Evolutionary conservation across 2,113 vertebrate genomes (phyloP), one percentile per base, ranked within the genome.

Genomic region (Osmerus eperlanus): DNA sequence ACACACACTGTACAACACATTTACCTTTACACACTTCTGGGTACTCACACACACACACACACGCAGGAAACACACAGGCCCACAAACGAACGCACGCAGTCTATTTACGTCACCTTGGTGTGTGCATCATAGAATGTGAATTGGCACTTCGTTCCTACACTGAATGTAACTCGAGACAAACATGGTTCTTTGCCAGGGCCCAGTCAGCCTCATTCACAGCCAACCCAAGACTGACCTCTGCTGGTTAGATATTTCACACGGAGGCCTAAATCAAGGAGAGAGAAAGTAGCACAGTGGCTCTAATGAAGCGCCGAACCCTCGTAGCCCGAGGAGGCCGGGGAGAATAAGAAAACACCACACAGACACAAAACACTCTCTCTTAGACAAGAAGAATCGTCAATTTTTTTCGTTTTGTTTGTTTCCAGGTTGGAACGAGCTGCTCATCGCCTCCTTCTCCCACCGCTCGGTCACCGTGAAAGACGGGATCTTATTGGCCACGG

Each of bases 381-480:
- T 2, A 23, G 23, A 23, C 23, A 23, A 2, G 28, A 36, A 63
- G 3, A 29, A 6, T 5, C 23, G 23, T 23, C 6, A 5, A 51
- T 15, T 7, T 19, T 7, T 64, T 61, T 12, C 29, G 23, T 23
- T 51, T 29, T n/a, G n/a, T 77, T 74, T 29, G 1, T 51, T 8
- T 73, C 51, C 77, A 98, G 97, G 97, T 53, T 98, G 97, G 97
- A 98, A 98, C 0, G 97, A 98, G 76, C 86, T 98, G 81, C 94
- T 98, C 2, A 98, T 98, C 4, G 97, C 96, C 25, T 98, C 96
- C 0, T 98, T 98, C 85, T 98, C 96, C 1, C 97, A 98, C 77
- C 96, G 97, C 79, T 98, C 97, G 0, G 95, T 98, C 68, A 96
- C 95, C 0, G 96, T 98, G 23, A 96, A 97, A 83, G 97, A 98